Evolutionary conservation across 2,888 invertebrate genomes (phyloP), one percentile per base, ranked within the genome.

Genomic region (Empis stercorea): DNA sequence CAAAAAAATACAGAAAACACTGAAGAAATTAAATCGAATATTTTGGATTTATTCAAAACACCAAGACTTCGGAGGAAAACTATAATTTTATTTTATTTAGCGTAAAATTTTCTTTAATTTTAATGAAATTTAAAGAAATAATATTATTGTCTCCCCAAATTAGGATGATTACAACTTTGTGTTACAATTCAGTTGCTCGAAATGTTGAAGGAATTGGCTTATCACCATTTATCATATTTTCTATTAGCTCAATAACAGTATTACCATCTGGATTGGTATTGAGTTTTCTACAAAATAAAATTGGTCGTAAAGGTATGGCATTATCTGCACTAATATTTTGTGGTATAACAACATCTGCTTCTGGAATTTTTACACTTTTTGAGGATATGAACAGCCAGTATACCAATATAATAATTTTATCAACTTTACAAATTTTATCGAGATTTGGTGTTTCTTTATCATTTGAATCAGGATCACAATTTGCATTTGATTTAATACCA

Each of bases 401-500:
- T 47, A 53, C 54, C 46, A 54, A 69, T 68, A 5, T 59, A 70
- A 55, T 56, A 1, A 49, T 68, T 13, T 61, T 70, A 14, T 56
- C 68, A 9, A 48, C 55, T 23, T 51, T 74, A 48, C 67, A 70
- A 4, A 60, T 74, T 34, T 56, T 72, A 34, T 71, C 73, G 7
- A 61, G 76, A 41, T 64, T 76, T 30, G 69, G 70, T 16, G 71
- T 76, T 30, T 73, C 72, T 43, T 66, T 74, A 4, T 73, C 75
- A 2, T 76, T 74, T 58, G 75, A 75, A 59, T 74, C 75, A 5
- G 73, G 73, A 10, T 70, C 73, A 36, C 76, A 76, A 59, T 76
- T 76, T 56, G 74, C 74, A 5, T 73, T 75, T 2, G 76, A 76
- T 58, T 57, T 76, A 30, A 71, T 75, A 38, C 76, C 76, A n/a